phyloP scores from a whole-genome alignment of 1,140 invertebrate species.

The Ceratina calcarata region DNA sequence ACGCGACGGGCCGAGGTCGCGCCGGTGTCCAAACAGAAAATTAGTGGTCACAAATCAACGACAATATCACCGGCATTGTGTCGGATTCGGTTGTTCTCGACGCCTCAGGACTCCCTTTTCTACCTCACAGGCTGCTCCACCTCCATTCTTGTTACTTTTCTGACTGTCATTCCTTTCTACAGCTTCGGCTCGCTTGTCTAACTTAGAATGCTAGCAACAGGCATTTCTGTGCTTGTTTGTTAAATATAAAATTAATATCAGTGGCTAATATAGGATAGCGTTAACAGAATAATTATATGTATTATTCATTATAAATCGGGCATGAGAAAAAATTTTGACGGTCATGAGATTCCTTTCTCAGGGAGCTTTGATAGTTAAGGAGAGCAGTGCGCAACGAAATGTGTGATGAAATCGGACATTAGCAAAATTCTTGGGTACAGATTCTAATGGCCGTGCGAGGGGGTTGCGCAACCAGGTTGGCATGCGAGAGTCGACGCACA shows the following conservation, averaged over 20 bases:
- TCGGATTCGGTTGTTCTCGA: constrained; percentile 4
- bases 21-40: constrained; percentile 68
- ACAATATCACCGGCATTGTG: constrained; percentile 63
- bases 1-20: constrained; percentile 57
- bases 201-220: not conserved
- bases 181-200: too few species aligned
- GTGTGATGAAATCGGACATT: not conserved
- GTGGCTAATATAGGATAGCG: too few species aligned
- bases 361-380: too few species aligned
- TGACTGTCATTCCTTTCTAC: constrained; percentile 4
- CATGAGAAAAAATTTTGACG: too few species aligned
- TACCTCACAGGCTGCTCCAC: not conserved
- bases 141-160: constrained; percentile 24
- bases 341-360: too few species aligned
- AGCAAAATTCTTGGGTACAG: not conserved
- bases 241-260: too few species aligned
- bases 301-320: too few species aligned
- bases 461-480: constrained; percentile 28
- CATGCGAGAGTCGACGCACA: constrained; percentile 21
- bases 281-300: too few species aligned
- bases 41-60: constrained; percentile 77
- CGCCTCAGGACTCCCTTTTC: not conserved
- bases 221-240: not conserved
- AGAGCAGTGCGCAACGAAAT: not conserved
- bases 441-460: not conserved